Evolutionary conservation across 1,140 invertebrate genomes (phyloP).

Genomic region (Camponotus pennsylvanicus): DNA sequence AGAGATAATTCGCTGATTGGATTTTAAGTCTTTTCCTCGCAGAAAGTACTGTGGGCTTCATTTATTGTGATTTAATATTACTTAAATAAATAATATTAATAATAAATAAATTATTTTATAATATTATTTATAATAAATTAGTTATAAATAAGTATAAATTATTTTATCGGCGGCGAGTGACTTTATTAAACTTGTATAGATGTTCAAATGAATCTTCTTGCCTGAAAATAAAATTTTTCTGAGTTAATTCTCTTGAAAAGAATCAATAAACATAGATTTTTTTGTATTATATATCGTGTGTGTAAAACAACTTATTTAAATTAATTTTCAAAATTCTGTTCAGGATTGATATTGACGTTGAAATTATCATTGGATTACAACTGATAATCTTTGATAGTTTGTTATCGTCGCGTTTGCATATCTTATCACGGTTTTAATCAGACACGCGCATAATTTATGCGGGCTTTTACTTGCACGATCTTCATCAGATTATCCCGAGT

Average conservation of each 20-base stretch:
- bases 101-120: no score
- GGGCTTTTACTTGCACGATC: background rate
- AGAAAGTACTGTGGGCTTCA: background rate
- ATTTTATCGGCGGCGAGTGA: background rate
- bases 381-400: conserved; percentile 7
- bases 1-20: conserved; percentile 13
- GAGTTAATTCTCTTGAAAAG: background rate
- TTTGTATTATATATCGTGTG: background rate
- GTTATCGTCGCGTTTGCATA: background rate
- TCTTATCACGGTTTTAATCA: background rate
- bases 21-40: conserved; percentile 35
- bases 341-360: background rate
- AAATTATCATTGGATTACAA: background rate
- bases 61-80: background rate
- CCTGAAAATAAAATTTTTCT: background rate
- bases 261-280: no score
- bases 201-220: background rate
- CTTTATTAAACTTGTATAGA: background rate
- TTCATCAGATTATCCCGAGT: background rate
- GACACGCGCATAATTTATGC: conserved; percentile 20
- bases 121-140: no score
- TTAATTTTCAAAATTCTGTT: background rate
- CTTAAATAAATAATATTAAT: background rate
- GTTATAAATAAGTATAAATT: background rate
- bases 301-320: background rate